phyloP scores from a whole-genome alignment of 2,888 invertebrate genomes.

The Phymatocera aterrima region DNA sequence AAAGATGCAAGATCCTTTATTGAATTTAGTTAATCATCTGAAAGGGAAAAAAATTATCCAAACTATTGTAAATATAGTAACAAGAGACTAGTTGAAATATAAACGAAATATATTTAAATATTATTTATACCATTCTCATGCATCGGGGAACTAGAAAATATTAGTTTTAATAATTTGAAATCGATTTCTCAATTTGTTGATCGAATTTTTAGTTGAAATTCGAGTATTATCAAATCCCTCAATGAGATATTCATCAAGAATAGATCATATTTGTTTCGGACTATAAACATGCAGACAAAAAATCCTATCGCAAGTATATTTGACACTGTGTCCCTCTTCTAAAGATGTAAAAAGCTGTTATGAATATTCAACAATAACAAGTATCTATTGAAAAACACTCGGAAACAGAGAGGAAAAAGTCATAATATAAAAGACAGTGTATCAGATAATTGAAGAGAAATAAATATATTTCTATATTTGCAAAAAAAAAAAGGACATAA shows the following conservation, averaged over 20 bases:
- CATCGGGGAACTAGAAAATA: neutral
- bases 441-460: constrained; percentile 35
- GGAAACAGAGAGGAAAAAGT: neutral
- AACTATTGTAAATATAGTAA: constrained; percentile 84
- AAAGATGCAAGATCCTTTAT: constrained; percentile 88
- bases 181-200: neutral
- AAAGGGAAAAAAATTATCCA: constrained; percentile 86
- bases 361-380: constrained; percentile 31
- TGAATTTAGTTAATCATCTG: constrained; percentile 84
- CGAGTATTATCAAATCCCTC: neutral
- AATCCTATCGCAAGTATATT: constrained; percentile 8
- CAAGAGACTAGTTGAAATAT: constrained; percentile 75
- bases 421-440: neutral
- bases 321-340: constrained; percentile 20
- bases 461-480: constrained; percentile 45
- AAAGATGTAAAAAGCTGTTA: constrained; percentile 34
- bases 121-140: constrained; percentile 21
- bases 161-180: neutral
- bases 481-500: constrained; percentile 27
- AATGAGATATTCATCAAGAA: neutral
- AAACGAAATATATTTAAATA: constrained; percentile 22
- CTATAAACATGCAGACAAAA: neutral
- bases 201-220: neutral
- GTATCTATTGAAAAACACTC: neutral
- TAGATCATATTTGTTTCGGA: constrained; percentile 30